These are phyloP conservation scores for Lithosia quadra DNA, from an alignment of 2,888 invertebrate species.

Conservation along the genomic window DNA sequence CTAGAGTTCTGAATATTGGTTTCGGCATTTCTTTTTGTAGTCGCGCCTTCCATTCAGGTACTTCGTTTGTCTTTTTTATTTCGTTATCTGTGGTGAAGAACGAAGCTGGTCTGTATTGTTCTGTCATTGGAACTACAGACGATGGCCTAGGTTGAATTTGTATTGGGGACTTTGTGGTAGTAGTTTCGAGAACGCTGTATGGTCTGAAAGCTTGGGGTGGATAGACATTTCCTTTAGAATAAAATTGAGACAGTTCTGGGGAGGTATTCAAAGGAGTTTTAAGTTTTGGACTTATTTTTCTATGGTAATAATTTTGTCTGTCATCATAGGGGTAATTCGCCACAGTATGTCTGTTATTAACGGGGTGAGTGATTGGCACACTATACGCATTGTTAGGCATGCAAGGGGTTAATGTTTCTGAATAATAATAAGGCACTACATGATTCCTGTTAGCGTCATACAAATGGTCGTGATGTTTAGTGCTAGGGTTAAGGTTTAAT, in stretches of 20 bases:
- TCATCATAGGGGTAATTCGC: constrained; percentile 75
- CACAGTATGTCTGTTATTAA: constrained; percentile 74
- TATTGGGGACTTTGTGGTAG: constrained; percentile 65
- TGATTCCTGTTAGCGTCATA: constrained; percentile 87
- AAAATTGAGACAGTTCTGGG: constrained; percentile 68
- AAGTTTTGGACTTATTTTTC: constrained; percentile 65
- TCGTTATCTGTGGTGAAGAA: constrained; percentile 72
- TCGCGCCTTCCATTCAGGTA: constrained; percentile 78
- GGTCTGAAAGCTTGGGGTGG: constrained; percentile 75
- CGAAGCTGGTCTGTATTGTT: constrained; percentile 80
- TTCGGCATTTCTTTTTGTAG: constrained; percentile 76
- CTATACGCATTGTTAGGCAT: constrained; percentile 78
- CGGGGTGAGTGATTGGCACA: constrained; percentile 59
- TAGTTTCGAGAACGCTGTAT: constrained; percentile 79
- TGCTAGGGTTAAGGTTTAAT: constrained; percentile 62
- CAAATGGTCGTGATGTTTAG: constrained; percentile 78
- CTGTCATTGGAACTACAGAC: constrained; percentile 79
- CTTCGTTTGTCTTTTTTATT: constrained; percentile 65
- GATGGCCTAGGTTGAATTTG: constrained; percentile 72
- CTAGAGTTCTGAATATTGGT: constrained; percentile 66
- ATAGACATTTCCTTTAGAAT: constrained; percentile 63
- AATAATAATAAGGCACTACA: constrained; percentile 83
- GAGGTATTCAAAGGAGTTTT: constrained; percentile 62
- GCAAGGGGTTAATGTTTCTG: constrained; percentile 79
- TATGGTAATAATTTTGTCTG: constrained; percentile 68